phyloP scores from a whole-genome alignment of 1,140 invertebrate species.

The Achatina immaculata region DNA sequence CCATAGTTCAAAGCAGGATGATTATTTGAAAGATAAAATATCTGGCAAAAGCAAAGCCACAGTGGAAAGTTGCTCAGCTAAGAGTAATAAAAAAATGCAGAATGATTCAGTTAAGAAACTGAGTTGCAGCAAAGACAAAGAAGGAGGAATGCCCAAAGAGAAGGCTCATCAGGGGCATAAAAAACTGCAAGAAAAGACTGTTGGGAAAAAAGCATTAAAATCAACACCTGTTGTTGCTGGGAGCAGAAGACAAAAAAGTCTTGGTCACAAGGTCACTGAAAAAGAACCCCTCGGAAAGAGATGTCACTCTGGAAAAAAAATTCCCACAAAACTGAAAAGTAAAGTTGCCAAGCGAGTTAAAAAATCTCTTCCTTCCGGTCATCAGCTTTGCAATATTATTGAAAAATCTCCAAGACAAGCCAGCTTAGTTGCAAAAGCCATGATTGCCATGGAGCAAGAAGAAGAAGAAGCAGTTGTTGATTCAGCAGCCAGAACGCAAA shows the following conservation, averaged over 20 bases:
- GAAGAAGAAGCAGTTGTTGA: neutral
- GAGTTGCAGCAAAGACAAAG: neutral
- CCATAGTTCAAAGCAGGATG: neutral
- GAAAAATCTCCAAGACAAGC: slow-evolving; percentile 37
- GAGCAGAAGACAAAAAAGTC: slow-evolving; percentile 14
- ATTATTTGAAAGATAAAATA: slow-evolving; percentile 3
- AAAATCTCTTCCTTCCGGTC: slow-evolving; percentile 8
- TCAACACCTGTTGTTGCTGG: neutral
- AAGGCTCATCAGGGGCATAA: too few species aligned
- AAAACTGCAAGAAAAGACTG: neutral
- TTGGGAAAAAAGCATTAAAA: slow-evolving; percentile 10
- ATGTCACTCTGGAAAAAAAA: slow-evolving; percentile 31
- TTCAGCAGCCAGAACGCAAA: slow-evolving; percentile 20
- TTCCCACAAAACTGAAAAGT: neutral
- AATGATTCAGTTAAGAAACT: neutral
- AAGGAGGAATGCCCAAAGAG: neutral
- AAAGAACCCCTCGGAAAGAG: slow-evolving; percentile 22
- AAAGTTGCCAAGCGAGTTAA: slow-evolving; percentile 24
- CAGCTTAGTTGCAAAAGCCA: slow-evolving; percentile 32
- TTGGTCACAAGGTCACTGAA: slow-evolving; percentile 34
- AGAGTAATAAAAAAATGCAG: too few species aligned
- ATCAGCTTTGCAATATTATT: slow-evolving; percentile 34
- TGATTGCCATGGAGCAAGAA: slow-evolving; percentile 37
- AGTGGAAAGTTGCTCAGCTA: neutral
- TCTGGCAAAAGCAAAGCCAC: too few species aligned